Evolutionary conservation across 2,888 invertebrate species (phyloP).

Genomic region (Litoditis marina): DNA sequence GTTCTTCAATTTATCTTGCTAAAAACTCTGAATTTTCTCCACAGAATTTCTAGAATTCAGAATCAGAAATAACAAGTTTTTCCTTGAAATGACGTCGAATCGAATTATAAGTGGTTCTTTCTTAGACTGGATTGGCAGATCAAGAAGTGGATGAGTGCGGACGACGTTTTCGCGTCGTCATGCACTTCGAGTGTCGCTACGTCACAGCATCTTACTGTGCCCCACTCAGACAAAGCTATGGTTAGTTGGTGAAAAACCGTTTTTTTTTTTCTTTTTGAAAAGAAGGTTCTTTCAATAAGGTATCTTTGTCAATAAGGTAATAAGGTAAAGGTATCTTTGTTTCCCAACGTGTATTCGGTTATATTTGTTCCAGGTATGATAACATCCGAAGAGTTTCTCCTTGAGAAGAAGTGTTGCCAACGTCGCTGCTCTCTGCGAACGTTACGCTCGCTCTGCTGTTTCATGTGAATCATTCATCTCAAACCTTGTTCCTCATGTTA

Average conservation of each 20-base stretch:
- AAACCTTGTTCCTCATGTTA: too few species aligned
- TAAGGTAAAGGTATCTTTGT: too few species aligned
- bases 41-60: too few species aligned
- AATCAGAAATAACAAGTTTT: background rate
- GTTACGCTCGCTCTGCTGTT: conserved; percentile 17
- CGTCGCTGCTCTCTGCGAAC: conserved; percentile 12
- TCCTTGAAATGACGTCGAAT: too few species aligned
- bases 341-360: too few species aligned
- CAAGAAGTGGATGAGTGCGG: background rate
- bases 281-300: too few species aligned
- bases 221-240: background rate
- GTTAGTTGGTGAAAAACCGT: background rate
- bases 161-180: background rate
- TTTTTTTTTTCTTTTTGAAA: too few species aligned
- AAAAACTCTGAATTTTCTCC: too few species aligned
- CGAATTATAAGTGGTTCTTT: too few species aligned
- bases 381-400: background rate
- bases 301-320: too few species aligned
- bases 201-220: background rate
- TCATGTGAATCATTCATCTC: background rate
- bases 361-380: too few species aligned
- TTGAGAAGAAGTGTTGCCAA: conserved; percentile 7
- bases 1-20: too few species aligned
- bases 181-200: conserved; percentile 1
- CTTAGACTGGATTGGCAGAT: background rate